Percentiles rank a stretch among this genome's conserved stretches.
Conservation (phyloP, 2,888 invertebrate genomes). For the Cryptocephalus moraei region DNA sequence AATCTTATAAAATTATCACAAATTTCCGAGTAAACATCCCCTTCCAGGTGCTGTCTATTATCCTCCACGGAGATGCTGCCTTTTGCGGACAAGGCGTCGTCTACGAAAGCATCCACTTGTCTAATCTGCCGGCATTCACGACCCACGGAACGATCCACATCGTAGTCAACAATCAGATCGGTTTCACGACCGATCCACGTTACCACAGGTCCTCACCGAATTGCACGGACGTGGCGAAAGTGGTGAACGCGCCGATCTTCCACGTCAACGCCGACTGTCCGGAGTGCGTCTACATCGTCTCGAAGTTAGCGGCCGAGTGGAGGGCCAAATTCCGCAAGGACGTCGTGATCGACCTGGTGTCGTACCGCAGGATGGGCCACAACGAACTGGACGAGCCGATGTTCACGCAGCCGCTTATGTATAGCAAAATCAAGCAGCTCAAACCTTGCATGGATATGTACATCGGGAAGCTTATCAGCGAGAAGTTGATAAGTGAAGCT, state of each 20-base stretch:
- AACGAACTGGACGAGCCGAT: constrained; percentile 96
- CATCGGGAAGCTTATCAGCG: constrained; percentile 65
- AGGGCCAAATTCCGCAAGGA: constrained; percentile 88
- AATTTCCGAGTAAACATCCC: no score
- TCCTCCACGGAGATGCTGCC: constrained; percentile 91
- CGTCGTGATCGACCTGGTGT: constrained; percentile 83
- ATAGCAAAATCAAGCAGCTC: constrained; percentile 75
- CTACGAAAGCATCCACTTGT: constrained; percentile 90
- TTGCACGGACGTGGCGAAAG: constrained; percentile 85
- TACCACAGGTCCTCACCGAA: constrained; percentile 79
- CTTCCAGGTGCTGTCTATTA: constrained; percentile 56
- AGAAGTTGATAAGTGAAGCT: constrained; percentile 58
- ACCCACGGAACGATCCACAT: constrained; percentile 91
- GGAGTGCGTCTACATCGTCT: constrained; percentile 82
- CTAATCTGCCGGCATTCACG: constrained; percentile 85
- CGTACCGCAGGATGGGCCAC: constrained; percentile 88
- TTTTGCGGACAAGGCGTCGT: constrained; percentile 93
- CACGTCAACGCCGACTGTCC: constrained; percentile 90
- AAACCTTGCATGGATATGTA: constrained; percentile 72
- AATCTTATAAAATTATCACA: no score
- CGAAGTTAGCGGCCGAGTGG: constrained; percentile 86
- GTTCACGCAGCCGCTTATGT: constrained; percentile 96
- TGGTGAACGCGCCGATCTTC: constrained; percentile 87
- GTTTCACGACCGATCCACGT: constrained; percentile 87
- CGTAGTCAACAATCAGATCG: constrained; percentile 92